Conservation (phyloP, 2,113 vertebrate genomes). For the Gavia stellata region DNA sequence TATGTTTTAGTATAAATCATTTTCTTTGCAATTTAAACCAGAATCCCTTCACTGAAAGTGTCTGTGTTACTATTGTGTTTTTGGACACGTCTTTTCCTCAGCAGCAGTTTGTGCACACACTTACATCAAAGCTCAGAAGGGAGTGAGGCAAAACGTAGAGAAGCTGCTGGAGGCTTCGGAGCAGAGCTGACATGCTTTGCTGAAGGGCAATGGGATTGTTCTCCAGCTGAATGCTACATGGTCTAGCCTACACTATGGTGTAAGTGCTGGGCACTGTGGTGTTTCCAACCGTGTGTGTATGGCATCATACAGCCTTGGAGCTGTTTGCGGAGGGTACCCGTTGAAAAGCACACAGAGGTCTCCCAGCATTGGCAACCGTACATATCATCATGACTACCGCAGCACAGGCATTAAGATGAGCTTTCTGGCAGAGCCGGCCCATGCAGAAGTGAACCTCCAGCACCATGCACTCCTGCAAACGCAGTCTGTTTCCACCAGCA, state of each 20-base stretch:
- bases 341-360: not conserved
- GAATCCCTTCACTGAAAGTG: not conserved
- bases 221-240: accelerated
- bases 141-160: not conserved
- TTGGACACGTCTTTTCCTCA: not conserved
- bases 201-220: not conserved
- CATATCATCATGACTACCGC: accelerated
- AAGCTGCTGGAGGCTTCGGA: not conserved
- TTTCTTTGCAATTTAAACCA: not conserved
- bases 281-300: not conserved
- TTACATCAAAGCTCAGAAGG: not conserved
- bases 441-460: not conserved
- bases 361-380: not conserved
- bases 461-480: not conserved
- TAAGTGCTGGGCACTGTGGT: not conserved
- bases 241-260: not conserved
- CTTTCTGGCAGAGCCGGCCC: not conserved
- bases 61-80: not conserved
- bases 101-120: not conserved
- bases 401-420: not conserved
- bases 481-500: not conserved
- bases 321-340: not conserved
- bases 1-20: not conserved
- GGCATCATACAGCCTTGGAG: not conserved
- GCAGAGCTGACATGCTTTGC: not conserved